Base-by-base conservation (phyloP, 2,888 invertebrate species). In the Rotaria socialis region DNA sequence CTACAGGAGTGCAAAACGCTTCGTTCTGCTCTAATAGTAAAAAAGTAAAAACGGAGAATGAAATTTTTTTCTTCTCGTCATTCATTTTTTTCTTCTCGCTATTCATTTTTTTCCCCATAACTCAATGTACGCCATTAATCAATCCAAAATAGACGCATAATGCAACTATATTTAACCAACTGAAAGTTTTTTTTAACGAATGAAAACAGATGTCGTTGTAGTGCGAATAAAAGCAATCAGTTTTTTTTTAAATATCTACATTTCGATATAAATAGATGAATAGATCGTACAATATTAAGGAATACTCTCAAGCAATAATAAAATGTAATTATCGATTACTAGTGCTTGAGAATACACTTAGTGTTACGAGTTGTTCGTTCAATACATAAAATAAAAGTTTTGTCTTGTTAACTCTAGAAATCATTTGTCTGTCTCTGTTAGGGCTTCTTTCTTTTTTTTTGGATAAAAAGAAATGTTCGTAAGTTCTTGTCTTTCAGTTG, bases 281-380 rank as follows among this genome's bases (percentile, higher is more conserved):
- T 27, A 14, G 35, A 27, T 27, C 56, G 56, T 24, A 56, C 1
- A 24, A 56, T 56, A 56, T 24, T 56, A 56, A 56, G 56, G 24
- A 56, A 56, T 56, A 56, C 56, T 56, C 56, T 56, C 56, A 56
- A 56, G 56, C 56, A 56, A 56, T 56, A 56, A 56, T 56, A 56
- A 56, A 56, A 56, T 22, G 14, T 56, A 24, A 56, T 7, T 56
- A 56, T 56, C 56, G 24, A 56, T 56, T 56, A 56, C 8, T 56
- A 56, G 24, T 56, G 56, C 56, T 24, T 56, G 56, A 56, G 56
- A 56, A 56, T 56, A 56, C 56, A 56, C 56, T 24, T 56, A 56
- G 24, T 24, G 8, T 56, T 56, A 56, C 56, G 56, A 56, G 24
- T 8, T 24, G 22, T 24, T 56, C 14, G 24, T 24, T 56, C 3